Percentiles rank a stretch among this genome's conserved stretches.
phyloP scores from a whole-genome alignment of 2,797 vertebrate species.

The Xiphophorus birchmanni region DNA sequence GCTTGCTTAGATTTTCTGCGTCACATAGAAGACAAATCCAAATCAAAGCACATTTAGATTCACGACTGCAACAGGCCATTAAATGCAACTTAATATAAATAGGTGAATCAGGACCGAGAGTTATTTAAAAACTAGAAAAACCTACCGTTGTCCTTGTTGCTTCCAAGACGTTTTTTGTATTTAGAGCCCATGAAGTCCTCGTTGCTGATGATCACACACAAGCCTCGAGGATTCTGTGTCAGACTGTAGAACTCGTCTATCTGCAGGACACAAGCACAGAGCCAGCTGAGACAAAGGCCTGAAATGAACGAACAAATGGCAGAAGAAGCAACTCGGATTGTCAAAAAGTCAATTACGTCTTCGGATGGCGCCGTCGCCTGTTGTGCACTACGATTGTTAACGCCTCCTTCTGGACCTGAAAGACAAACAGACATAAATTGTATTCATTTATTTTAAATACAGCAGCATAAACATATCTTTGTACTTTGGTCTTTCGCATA shows the following conservation, averaged over 20 bases:
- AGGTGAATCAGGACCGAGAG: not conserved
- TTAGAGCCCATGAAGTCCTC: fast-evolving
- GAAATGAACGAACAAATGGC: not conserved
- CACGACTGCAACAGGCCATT: not conserved
- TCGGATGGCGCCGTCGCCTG: not conserved
- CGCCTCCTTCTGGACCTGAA: not conserved
- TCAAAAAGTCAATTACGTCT: constrained; percentile 39
- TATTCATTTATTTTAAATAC: not conserved
- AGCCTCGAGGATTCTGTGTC: constrained; percentile 72
- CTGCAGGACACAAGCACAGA: constrained; percentile 33
- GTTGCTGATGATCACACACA: constrained; percentile 75
- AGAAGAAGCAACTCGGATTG: not conserved
- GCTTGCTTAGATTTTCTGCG: no score
- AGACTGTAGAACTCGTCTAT: constrained; percentile 60
- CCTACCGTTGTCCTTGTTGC: constrained; percentile 64
- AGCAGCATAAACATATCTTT: not conserved
- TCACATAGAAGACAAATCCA: no score
- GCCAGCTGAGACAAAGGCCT: not conserved
- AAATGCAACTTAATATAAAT: not conserved
- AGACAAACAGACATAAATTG: constrained; percentile 5
- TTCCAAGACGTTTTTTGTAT: constrained; percentile 23
- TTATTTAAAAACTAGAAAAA: not conserved
- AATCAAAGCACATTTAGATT: not conserved
- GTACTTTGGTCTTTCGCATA: not conserved
- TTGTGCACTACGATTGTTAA: constrained; percentile 33